Evolutionary conservation across 2,113 vertebrate genomes (phyloP).

Genomic region (Drymodes brunneopygia): DNA sequence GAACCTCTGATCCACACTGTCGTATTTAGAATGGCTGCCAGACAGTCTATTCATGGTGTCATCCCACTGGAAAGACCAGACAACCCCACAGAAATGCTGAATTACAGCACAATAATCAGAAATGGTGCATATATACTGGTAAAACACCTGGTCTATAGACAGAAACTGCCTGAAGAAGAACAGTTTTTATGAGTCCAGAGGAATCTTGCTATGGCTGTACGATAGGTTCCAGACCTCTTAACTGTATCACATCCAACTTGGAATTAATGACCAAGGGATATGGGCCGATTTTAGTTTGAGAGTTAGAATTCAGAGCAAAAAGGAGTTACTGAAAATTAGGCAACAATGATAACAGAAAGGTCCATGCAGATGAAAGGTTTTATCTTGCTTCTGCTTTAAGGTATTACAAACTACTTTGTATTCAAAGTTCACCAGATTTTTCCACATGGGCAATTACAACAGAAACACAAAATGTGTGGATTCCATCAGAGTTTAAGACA

Average conservation of each 20-base stretch:
- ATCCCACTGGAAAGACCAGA: background rate
- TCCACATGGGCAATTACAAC: background rate
- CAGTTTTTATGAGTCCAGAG: background rate
- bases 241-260: background rate
- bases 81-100: background rate
- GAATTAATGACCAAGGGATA: background rate
- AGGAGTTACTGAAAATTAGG: background rate
- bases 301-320: background rate
- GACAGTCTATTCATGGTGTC: background rate
- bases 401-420: background rate
- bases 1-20: background rate
- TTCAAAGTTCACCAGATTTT: background rate
- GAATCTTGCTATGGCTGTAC: background rate
- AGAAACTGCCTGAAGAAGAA: background rate
- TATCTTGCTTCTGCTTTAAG: background rate
- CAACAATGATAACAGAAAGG: background rate
- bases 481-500: background rate
- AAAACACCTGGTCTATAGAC: background rate
- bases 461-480: background rate
- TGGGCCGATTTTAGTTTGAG: background rate
- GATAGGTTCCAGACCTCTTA: background rate
- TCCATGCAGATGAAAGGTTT: background rate
- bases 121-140: background rate
- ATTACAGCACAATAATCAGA: background rate
- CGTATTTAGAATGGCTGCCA: background rate